Conservation (phyloP, 1,140 invertebrate genomes). For the Coboldia fuscipes region DNA sequence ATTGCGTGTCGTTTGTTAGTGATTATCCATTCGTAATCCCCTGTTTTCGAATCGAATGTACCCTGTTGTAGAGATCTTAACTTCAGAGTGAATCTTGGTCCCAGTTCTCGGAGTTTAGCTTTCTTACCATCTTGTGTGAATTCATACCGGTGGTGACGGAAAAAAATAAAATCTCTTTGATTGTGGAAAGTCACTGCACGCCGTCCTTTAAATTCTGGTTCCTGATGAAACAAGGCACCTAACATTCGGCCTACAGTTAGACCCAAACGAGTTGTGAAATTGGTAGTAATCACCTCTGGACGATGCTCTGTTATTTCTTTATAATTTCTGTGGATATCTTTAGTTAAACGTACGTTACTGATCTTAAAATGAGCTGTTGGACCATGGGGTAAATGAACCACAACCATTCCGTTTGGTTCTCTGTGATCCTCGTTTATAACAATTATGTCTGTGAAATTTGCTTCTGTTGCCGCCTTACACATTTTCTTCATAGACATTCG, state of each 20-base stretch:
- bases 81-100: slow-evolving; percentile 88
- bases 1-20: slow-evolving; percentile 75
- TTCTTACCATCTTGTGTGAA: slow-evolving; percentile 66
- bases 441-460: slow-evolving; percentile 73
- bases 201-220: slow-evolving; percentile 83
- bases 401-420: slow-evolving; percentile 74
- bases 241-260: slow-evolving; percentile 79
- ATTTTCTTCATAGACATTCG: slow-evolving; percentile 85
- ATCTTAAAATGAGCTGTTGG: slow-evolving; percentile 79
- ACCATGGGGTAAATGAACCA: slow-evolving; percentile 87
- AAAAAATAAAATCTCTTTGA: slow-evolving; percentile 97
- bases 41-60: slow-evolving; percentile 89
- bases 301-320: slow-evolving; percentile 63
- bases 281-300: slow-evolving; percentile 91
- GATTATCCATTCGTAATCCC: slow-evolving; percentile 94
- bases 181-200: slow-evolving; percentile 95
- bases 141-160: slow-evolving; percentile 92
- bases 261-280: slow-evolving; percentile 88
- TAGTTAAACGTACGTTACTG: slow-evolving; percentile 62
- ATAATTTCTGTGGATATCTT: slow-evolving; percentile 51
- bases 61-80: slow-evolving; percentile 85
- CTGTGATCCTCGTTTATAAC: slow-evolving; percentile 85
- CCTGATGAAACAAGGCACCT: slow-evolving; percentile 89
- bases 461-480: slow-evolving; percentile 52
- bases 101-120: slow-evolving; percentile 76